These are phyloP conservation scores for Morone saxatilis DNA, from an alignment of 2,113 vertebrate genomes.

Conservation along the genomic window DNA sequence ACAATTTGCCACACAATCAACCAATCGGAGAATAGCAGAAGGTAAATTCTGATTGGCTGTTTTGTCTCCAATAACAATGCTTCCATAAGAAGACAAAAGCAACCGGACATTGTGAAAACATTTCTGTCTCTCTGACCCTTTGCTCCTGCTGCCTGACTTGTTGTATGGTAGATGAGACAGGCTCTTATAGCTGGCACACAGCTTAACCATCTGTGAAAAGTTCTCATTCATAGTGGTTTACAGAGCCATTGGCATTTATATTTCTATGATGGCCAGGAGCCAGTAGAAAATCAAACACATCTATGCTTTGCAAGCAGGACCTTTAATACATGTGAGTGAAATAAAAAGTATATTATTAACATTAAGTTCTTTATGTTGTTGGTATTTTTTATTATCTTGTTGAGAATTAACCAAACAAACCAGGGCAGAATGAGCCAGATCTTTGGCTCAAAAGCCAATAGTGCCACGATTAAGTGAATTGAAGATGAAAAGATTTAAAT, in stretches of 20 bases:
- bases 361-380: not conserved
- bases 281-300: slow-evolving; percentile 9
- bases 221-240: not conserved
- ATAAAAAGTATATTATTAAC: not conserved
- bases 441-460: slow-evolving; percentile 32
- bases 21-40: no score
- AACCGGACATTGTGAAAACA: no score
- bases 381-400: not conserved
- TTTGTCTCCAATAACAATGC: no score
- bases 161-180: slow-evolving; percentile 2
- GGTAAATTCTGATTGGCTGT: no score
- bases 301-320: not conserved
- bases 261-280: not conserved
- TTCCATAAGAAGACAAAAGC: no score
- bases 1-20: no score
- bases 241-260: slow-evolving; percentile 1
- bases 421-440: slow-evolving; percentile 25
- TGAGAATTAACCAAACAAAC: slow-evolving; percentile 17
- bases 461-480: slow-evolving; percentile 33
- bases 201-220: slow-evolving; percentile 2
- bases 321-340: not conserved
- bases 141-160: slow-evolving; percentile 17
- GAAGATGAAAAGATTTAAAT: slow-evolving; percentile 73
- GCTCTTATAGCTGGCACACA: slow-evolving; percentile 3
- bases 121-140: slow-evolving; percentile 13